Base-by-base conservation (phyloP, 2,113 vertebrate genomes). In the Pterophyllum scalare region DNA sequence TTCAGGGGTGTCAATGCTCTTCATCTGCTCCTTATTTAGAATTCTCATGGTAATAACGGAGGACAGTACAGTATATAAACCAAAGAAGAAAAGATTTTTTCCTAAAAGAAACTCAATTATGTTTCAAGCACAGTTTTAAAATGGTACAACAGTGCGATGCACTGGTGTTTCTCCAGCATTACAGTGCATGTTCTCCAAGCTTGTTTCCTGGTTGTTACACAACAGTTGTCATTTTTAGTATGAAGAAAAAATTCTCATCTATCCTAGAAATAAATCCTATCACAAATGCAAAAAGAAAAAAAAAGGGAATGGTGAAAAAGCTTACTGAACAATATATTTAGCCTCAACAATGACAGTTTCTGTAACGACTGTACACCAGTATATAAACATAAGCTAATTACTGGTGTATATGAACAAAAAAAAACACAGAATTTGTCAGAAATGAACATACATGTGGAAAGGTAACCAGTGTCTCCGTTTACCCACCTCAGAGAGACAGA, bases 401-500 rank as follows among this genome's bases (percentile, higher is more conserved):
- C 24, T 6, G 1, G 60, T 13, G 79, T 26, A n/a, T 38, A 3
- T 31, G 2, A 74, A 80, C 19, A 75, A 6, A 80, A 72, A 3
- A 10, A 65, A 6, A 77, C 60, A 2, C 19, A 65, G 54, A 82
- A 80, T 26, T 35, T 2, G 26, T 56, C 10, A 40, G 54, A 76
- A 59, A 74, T 7, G 26, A 6, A 80, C 15, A 65, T 5, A 61
- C 56, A 59, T 19, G 9, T 33, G 2, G 2, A 85, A 8, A 74
- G 22, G 52, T 56, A 46, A 80, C 22, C 11, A 22, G 49, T 61
- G n/a, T 56, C 58, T 57, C 33, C 3, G 75, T 81, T 78, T 49
- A 93, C 88, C 94, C 93, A 95, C 94, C 92, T 94, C 38, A 46
- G 88, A 82, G 87, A 88, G 87, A 96, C 40, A 86, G 80, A 17